phyloP scores from a whole-genome alignment of 2,888 invertebrate genomes.

The Pardosa pseudoannulata region DNA sequence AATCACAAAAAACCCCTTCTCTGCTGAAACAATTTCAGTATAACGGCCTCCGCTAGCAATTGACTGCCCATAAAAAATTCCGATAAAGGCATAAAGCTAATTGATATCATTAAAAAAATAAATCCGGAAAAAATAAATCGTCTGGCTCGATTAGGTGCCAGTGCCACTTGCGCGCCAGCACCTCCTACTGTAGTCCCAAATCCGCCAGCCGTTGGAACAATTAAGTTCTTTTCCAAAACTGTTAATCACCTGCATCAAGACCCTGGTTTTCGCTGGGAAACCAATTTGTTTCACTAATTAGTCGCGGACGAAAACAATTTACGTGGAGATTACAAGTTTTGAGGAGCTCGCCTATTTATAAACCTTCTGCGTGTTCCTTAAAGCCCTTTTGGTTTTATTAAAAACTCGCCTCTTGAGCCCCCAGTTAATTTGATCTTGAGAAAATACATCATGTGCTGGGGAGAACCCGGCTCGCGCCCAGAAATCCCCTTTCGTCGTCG shows the following conservation, averaged over 20 bases:
- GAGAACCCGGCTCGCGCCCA: background rate
- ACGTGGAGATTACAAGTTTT: slow-evolving; percentile 70
- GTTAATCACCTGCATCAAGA: slow-evolving; percentile 59
- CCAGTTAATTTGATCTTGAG: slow-evolving; percentile 68
- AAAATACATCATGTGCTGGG: slow-evolving; percentile 58
- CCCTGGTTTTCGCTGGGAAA: slow-evolving; percentile 29
- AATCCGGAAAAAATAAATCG: slow-evolving; percentile 69
- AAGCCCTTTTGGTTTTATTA: slow-evolving; percentile 71
- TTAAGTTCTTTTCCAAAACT: slow-evolving; percentile 71
- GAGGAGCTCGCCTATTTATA: slow-evolving; percentile 63
- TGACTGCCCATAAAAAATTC: slow-evolving; percentile 45
- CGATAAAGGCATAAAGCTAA: slow-evolving; percentile 70
- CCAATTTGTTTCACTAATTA: slow-evolving; percentile 72
- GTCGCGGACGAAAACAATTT: slow-evolving; percentile 67
- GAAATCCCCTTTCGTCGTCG: slow-evolving; percentile 39
- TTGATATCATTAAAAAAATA: slow-evolving; percentile 72
- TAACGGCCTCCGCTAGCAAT: slow-evolving; percentile 34
- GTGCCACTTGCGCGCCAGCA: slow-evolving; percentile 53
- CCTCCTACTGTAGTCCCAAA: slow-evolving; percentile 52
- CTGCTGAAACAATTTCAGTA: slow-evolving; percentile 59
- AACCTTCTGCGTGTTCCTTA: slow-evolving; percentile 62
- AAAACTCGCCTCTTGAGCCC: slow-evolving; percentile 47
- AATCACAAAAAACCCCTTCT: slow-evolving; percentile 29
- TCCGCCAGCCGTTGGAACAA: slow-evolving; percentile 66
- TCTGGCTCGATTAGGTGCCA: slow-evolving; percentile 62